A percentile compares a stretch with the other conserved stretches of the same genome.
Evolutionary conservation across 35 echinoderm and acorn worm species (phyloP).

Genomic region (Heliocidaris tuberculata): DNA sequence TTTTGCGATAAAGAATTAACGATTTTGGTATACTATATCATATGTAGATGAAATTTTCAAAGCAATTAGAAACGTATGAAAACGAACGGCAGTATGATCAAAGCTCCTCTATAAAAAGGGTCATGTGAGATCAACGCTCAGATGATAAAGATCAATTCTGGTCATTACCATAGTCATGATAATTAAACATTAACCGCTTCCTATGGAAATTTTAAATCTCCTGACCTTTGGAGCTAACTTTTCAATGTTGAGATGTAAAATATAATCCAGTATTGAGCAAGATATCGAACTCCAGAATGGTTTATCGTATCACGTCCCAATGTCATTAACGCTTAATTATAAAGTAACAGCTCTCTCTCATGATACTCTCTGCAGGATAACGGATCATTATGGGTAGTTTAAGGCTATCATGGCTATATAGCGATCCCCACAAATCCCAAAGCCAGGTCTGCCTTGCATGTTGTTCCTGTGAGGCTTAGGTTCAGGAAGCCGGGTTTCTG

Average conservation of each 20-base stretch:
- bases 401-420: background rate
- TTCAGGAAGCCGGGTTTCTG: constrained; percentile 14
- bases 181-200: background rate
- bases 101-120: background rate
- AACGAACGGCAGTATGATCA: no score
- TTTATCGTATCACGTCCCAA: background rate
- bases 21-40: no score
- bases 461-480: constrained; percentile 20
- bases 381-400: background rate
- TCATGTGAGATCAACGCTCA: background rate
- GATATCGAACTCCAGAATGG: background rate
- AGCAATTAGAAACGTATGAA: no score
- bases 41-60: no score
- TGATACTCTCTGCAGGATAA: background rate
- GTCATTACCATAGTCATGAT: background rate
- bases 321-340: background rate
- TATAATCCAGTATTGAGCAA: background rate
- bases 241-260: background rate
- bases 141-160: background rate
- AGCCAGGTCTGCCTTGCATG: background rate
- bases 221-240: background rate
- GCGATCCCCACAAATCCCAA: background rate
- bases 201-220: background rate
- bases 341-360: background rate
- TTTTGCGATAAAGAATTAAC: no score